A percentile compares a stretch with the other conserved stretches of the same genome.
Evolutionary conservation across 37 sponge, comb jelly and placozoan genomes (phyloP).

Genomic region (Tethya wilhelma): DNA sequence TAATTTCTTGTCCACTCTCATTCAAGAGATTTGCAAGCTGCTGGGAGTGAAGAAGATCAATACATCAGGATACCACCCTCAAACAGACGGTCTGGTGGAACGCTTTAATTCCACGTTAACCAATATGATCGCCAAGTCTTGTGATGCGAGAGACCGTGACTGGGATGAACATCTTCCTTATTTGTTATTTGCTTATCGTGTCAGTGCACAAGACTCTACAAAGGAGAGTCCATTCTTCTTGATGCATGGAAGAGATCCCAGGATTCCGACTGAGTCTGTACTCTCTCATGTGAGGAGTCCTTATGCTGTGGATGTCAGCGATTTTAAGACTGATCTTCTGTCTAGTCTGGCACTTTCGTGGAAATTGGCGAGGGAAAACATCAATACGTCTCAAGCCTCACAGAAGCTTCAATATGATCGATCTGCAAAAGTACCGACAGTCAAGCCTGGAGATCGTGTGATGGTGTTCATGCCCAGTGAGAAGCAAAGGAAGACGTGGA

Average conservation of each 20-base stretch:
- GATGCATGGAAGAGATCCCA: slow-evolving; percentile 53
- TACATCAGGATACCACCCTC: slow-evolving; percentile 57
- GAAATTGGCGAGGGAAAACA: slow-evolving; percentile 32
- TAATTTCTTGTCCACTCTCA: too few relatives aligned
- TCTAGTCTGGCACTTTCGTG: slow-evolving; percentile 18
- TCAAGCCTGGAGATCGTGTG: slow-evolving; percentile 33
- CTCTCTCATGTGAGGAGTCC: slow-evolving; percentile 9
- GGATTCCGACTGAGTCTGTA: slow-evolving; percentile 36
- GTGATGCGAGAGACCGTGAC: slow-evolving; percentile 16
- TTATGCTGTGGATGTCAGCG: slow-evolving; percentile 36
- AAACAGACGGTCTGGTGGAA: slow-evolving; percentile 68
- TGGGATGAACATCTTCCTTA: slow-evolving; percentile 51
- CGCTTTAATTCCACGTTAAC: slow-evolving; percentile 32
- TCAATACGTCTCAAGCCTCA: slow-evolving; percentile 6
- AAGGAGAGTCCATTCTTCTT: slow-evolving; percentile 60
- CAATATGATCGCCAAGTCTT: slow-evolving; percentile 45
- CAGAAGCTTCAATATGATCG: slow-evolving; percentile 29
- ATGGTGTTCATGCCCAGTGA: slow-evolving; percentile 46
- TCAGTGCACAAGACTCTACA: slow-evolving; percentile 43
- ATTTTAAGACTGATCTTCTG: slow-evolving; percentile 28
- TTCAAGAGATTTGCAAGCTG: slow-evolving; percentile 24
- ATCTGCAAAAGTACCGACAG: not conserved
- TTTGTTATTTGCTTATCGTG: slow-evolving; percentile 61
- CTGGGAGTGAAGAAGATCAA: slow-evolving; percentile 51
- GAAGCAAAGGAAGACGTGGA: slow-evolving; percentile 17